Evolutionary conservation across 2,888 invertebrate species (phyloP).

Genomic region (Rhagium mordax): DNA sequence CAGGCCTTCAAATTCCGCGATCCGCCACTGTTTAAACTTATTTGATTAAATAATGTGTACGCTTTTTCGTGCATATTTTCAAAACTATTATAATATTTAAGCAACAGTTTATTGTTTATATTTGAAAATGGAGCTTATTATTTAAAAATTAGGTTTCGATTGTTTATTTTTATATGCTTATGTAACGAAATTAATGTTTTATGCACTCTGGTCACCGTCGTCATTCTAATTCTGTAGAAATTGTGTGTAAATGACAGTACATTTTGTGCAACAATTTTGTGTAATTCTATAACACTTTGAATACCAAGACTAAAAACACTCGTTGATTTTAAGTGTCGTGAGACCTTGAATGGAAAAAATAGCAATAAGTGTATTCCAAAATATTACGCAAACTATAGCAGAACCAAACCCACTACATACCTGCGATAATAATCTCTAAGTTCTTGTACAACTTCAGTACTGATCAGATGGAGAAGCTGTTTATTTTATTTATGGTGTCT

Average conservation of each 20-base stretch:
- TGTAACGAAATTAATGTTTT: neutral
- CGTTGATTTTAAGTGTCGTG: neutral
- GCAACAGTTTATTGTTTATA: neutral
- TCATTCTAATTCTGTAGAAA: neutral
- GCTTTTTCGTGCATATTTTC: neutral
- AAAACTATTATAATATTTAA: neutral
- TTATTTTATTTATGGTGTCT: no score
- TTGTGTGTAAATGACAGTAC: neutral
- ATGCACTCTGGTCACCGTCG: neutral
- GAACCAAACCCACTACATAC: no score
- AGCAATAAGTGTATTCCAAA: no score
- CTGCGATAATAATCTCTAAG: no score
- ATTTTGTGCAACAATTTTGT: neutral
- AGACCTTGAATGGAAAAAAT: neutral
- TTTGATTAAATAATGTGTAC: neutral
- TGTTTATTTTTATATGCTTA: neutral
- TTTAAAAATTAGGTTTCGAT: neutral
- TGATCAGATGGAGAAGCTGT: no score
- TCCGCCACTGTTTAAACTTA: no score
- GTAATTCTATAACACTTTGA: neutral
- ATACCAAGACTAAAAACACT: neutral
- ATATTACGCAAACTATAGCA: no score
- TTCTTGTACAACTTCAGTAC: no score
- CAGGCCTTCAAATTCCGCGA: no score
- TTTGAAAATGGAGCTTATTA: neutral